A percentile compares a stretch with the other conserved stretches of the same genome.
Conservation (phyloP, 2,113 vertebrate species). For the Rhineura floridana region DNA sequence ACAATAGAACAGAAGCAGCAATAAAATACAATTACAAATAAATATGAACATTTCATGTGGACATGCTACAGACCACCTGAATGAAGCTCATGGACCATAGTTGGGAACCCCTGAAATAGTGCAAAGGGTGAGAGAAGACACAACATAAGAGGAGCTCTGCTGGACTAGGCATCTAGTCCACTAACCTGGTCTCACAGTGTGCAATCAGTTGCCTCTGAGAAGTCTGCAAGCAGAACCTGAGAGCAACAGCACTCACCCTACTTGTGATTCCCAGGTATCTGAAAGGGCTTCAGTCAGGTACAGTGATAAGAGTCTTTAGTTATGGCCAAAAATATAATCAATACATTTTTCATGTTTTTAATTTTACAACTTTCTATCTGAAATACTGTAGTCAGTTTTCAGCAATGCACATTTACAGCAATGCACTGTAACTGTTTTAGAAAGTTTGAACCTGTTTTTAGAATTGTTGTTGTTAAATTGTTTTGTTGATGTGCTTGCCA, state of each 20-base stretch:
- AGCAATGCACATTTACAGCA: neutral
- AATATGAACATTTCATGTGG: too few species aligned
- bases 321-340: neutral
- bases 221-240: neutral
- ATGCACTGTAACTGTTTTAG: too few species aligned
- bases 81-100: too few species aligned
- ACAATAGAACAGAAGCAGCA: too few species aligned
- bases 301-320: neutral
- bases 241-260: neutral
- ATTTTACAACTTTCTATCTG: neutral
- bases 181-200: neutral
- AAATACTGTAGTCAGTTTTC: neutral
- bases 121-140: neutral
- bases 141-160: too few species aligned
- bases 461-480: too few species aligned
- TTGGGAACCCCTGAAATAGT: too few species aligned
- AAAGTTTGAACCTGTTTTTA: too few species aligned
- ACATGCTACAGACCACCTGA: too few species aligned
- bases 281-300: neutral
- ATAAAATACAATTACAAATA: too few species aligned
- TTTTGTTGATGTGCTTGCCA: too few species aligned
- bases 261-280: too few species aligned
- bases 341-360: constrained; percentile 21
- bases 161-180: neutral
- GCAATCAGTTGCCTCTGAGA: neutral